A percentile compares a stretch with the other conserved stretches of the same genome.
Conservation (phyloP, 2,797 vertebrate species). For the Mastacembelus armatus region DNA sequence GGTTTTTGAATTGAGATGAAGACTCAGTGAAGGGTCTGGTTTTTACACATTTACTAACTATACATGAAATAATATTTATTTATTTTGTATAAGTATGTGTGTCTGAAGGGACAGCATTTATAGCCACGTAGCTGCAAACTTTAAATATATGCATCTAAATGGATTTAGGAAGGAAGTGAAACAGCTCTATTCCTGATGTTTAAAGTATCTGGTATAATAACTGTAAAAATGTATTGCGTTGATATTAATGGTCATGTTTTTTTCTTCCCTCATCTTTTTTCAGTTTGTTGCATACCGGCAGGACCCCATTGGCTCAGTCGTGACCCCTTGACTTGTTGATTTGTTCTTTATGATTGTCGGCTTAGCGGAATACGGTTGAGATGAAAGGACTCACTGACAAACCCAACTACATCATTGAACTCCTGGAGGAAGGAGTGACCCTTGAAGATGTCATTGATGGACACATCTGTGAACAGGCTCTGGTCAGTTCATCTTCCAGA, state of each 20-base stretch:
- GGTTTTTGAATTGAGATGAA: not conserved
- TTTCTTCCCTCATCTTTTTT: conserved; percentile 23
- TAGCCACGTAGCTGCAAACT: not conserved
- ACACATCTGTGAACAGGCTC: conserved; percentile 94
- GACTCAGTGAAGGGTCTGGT: not conserved
- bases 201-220: not conserved
- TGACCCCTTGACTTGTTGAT: conserved; percentile 88
- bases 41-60: not conserved
- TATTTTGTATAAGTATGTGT: too few relatives aligned
- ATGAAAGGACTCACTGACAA: conserved; percentile 99
- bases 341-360: conserved; percentile 99
- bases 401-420: conserved; percentile 94
- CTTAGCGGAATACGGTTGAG: conserved; percentile 99
- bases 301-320: conserved; percentile 96
- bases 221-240: not conserved
- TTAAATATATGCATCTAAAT: too few relatives aligned
- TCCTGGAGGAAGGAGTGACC: conserved; percentile 94
- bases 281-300: conserved; percentile 99
- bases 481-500: conserved; percentile 83
- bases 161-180: not conserved
- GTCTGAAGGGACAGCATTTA: too few relatives aligned
- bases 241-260: not conserved
- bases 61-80: not conserved
- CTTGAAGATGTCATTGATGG: conserved; percentile 94
- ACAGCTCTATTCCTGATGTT: not conserved